These are phyloP conservation scores for Notiomystis cincta DNA, from an alignment of 2,113 vertebrate species.

Conservation along the genomic window DNA sequence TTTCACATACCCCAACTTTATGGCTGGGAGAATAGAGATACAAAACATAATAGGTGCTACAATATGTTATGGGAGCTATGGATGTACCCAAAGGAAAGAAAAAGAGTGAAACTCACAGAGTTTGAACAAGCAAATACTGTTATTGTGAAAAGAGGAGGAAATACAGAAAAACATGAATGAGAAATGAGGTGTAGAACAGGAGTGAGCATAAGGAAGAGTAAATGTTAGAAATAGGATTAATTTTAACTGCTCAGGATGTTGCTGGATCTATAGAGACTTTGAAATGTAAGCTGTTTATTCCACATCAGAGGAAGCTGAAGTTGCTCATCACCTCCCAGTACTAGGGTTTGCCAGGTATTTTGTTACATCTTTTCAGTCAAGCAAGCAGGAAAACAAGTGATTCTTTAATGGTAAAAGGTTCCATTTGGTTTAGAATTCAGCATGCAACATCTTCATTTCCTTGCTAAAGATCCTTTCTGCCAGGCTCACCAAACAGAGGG, in stretches of 20 bases:
- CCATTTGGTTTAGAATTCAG: not conserved
- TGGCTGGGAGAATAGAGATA: not conserved
- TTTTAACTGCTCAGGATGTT: not conserved
- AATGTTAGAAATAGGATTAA: not conserved
- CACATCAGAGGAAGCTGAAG: not conserved
- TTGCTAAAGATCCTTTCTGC: not conserved
- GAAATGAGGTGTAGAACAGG: not conserved
- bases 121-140: not conserved
- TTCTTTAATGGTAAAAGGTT: not conserved
- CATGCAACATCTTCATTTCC: not conserved
- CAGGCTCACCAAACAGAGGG: not conserved
- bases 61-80: not conserved
- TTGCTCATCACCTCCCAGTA: not conserved
- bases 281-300: not conserved
- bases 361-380: not conserved
- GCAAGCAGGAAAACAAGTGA: conserved; percentile 7
- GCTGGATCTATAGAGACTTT: not conserved
- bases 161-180: not conserved
- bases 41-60: not conserved
- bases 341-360: conserved; percentile 18
- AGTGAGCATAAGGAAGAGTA: not conserved
- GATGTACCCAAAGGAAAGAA: not conserved
- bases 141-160: not conserved
- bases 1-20: not conserved
- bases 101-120: not conserved